Evolutionary conservation across 1,140 invertebrate genomes (phyloP).

Genomic region (Phthorimaea operculella): DNA sequence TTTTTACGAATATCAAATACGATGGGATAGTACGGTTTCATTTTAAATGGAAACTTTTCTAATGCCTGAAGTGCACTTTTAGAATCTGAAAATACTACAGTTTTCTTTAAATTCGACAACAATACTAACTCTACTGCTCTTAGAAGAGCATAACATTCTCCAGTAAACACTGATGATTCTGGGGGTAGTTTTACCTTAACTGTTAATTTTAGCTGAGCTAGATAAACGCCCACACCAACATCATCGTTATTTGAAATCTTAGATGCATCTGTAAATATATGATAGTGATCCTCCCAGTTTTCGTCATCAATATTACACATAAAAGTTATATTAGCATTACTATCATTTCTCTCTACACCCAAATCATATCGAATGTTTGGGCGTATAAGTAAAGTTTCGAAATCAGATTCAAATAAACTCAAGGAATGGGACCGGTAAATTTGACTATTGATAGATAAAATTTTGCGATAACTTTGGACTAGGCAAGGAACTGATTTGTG

Average conservation of each 20-base stretch:
- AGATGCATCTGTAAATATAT: conserved; percentile 14
- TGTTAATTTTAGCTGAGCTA: conserved; percentile 9
- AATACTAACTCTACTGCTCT: conserved; percentile 13
- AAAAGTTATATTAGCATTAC: background rate
- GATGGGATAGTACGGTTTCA: conserved; percentile 5
- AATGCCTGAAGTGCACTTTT: conserved; percentile 10
- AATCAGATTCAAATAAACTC: background rate
- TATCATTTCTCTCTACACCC: background rate
- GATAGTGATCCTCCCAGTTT: conserved; percentile 4
- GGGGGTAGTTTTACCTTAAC: conserved; percentile 13
- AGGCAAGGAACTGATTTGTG: conserved; percentile 3
- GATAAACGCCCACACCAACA: conserved; percentile 12
- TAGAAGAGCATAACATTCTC: conserved; percentile 11
- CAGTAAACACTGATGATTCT: conserved; percentile 13
- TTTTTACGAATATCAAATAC: conserved; percentile 6
- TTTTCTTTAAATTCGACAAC: conserved; percentile 9
- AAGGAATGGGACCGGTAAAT: background rate
- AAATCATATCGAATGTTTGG: background rate
- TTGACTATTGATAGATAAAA: background rate
- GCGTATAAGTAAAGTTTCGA: background rate
- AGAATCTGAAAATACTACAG: conserved; percentile 14
- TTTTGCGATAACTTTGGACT: conserved; percentile 4
- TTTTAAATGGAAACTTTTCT: conserved; percentile 11
- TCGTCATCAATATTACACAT: background rate
- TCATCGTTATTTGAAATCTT: conserved; percentile 4